Percentiles rank a stretch among this genome's conserved stretches.
phyloP scores from a whole-genome alignment of 2,888 invertebrate species.

The Monoplex corrugatus region DNA sequence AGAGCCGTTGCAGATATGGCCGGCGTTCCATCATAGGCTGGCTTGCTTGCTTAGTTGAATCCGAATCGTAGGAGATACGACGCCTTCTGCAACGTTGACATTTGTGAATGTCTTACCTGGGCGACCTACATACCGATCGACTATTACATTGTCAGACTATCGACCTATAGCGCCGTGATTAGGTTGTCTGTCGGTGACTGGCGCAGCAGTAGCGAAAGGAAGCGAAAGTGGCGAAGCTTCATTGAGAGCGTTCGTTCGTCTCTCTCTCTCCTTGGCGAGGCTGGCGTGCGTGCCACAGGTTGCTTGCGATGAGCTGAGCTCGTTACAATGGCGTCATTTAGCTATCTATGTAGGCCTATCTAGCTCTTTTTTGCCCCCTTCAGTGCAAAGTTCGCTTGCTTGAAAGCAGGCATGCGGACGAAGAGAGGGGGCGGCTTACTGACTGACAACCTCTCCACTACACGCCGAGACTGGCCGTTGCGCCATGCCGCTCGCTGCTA shows the following conservation, averaged over 20 bases:
- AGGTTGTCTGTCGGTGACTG: not conserved
- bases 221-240: slow-evolving; percentile 15
- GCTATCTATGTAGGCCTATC: slow-evolving; percentile 42
- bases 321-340: slow-evolving; percentile 35
- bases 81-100: not conserved
- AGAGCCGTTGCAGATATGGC: too few species aligned
- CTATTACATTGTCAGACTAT: not conserved
- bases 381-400: slow-evolving; percentile 30
- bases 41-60: too few species aligned
- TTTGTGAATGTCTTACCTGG: slow-evolving; percentile 23
- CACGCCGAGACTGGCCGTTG: slow-evolving; percentile 47
- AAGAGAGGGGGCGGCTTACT: not conserved
- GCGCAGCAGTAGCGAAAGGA: not conserved
- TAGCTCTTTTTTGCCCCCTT: slow-evolving; percentile 28
- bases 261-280: too few species aligned
- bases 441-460: not conserved
- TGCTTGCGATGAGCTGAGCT: slow-evolving; percentile 7
- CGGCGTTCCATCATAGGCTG: too few species aligned
- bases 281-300: not conserved
- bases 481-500: slow-evolving; percentile 61
- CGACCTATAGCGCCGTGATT: not conserved
- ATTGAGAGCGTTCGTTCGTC: not conserved
- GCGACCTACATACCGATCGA: not conserved
- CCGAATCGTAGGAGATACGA: too few species aligned
- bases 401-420: not conserved